A percentile compares a stretch with the other conserved stretches of the same genome.
Conservation (phyloP, 2,797 vertebrate genomes). For the Intellagama lesueurii region DNA sequence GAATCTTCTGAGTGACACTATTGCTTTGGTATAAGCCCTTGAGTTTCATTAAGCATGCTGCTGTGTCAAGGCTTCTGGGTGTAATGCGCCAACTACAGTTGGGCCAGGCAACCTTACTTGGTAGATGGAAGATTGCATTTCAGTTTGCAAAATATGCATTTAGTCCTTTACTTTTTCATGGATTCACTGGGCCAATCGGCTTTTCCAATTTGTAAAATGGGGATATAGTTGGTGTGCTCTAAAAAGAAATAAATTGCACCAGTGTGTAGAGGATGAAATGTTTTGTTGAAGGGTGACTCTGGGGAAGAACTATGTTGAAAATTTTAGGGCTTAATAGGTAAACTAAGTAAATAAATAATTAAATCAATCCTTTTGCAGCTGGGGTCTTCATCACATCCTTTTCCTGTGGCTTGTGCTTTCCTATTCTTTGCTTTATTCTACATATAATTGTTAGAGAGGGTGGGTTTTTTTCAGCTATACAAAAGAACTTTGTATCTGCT, state of each 20-base stretch:
- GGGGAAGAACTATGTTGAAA: not conserved
- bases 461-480: not conserved
- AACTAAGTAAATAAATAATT: not conserved
- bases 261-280: not conserved
- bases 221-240: not conserved
- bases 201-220: not conserved
- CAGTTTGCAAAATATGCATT: not conserved
- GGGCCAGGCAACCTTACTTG: not conserved
- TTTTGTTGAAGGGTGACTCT: not conserved
- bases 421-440: not conserved
- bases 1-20: not conserved
- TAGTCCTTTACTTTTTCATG: not conserved
- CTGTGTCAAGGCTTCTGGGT: not conserved
- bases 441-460: not conserved
- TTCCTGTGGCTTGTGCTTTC: not conserved
- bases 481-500: not conserved
- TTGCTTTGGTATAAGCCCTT: not conserved
- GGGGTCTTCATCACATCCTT: not conserved
- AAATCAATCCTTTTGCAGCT: not conserved
- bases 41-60: not conserved
- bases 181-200: not conserved
- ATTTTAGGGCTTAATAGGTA: not conserved
- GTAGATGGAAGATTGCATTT: not conserved
- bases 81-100: not conserved
- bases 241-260: not conserved